phyloP scores from a whole-genome alignment of 1,140 invertebrate species.

The Brachionus paranguensis region DNA sequence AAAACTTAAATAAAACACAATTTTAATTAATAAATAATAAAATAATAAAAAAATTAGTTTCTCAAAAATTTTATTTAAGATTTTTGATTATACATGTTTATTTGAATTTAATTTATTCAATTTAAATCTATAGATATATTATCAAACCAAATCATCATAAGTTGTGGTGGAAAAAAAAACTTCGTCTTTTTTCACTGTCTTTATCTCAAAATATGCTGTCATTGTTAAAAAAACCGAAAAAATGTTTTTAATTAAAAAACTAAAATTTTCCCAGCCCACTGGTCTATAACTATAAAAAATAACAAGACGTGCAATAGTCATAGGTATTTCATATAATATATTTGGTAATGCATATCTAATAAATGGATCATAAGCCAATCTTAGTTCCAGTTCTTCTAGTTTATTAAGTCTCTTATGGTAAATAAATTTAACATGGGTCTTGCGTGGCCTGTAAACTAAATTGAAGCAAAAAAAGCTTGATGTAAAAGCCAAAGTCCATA shows the following conservation, averaged over 20 bases:
- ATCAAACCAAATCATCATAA: not conserved
- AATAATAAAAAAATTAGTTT: too few relatives aligned
- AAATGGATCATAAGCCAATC: not conserved
- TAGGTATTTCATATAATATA: slow-evolving; percentile 18
- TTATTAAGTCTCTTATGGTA: not conserved
- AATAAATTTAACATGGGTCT: not conserved
- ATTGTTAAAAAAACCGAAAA: slow-evolving; percentile 15
- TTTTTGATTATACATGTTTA: too few relatives aligned
- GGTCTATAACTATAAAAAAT: slow-evolving; percentile 17
- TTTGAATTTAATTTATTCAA: too few relatives aligned
- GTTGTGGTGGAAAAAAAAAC: slow-evolving; percentile 3
- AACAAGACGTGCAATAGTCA: not conserved
- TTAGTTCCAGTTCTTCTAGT: slow-evolving; percentile 1
- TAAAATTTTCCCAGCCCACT: slow-evolving; percentile 30
- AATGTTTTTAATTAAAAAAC: slow-evolving; percentile 5
- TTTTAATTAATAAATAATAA: too few relatives aligned
- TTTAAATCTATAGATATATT: not conserved
- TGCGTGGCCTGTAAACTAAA: not conserved
- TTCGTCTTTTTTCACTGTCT: not conserved
- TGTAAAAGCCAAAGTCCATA: slow-evolving; percentile 6
- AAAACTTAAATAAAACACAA: too few relatives aligned
- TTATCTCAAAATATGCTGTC: slow-evolving; percentile 25
- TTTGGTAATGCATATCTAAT: not conserved
- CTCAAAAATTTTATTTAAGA: too few relatives aligned
- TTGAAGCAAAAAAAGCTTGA: slow-evolving; percentile 22